Conservation (phyloP, 2,888 invertebrate genomes). For the Nudaria mundana region DNA sequence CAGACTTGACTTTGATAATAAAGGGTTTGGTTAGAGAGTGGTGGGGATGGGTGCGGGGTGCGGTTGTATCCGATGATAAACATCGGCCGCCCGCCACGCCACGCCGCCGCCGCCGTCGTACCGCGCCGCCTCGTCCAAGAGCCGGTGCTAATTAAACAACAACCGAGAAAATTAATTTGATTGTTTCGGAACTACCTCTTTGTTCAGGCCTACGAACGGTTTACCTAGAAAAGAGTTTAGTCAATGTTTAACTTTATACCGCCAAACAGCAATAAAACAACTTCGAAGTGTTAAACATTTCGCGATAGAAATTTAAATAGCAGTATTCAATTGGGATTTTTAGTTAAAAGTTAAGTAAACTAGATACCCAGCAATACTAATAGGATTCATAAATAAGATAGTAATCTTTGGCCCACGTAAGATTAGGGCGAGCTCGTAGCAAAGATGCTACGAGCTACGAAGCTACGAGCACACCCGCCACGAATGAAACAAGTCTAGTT, state of each 20-base stretch:
- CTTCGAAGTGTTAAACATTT: neutral
- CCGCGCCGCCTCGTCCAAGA: too few species aligned
- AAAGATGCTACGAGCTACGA: too few species aligned
- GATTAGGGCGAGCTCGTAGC: too few species aligned
- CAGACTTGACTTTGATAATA: conserved; percentile 77
- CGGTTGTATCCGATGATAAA: conserved; percentile 80
- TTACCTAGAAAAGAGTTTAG: conserved; percentile 68
- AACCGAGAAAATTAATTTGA: conserved; percentile 80
- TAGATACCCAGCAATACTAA: neutral
- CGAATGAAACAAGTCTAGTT: conserved; percentile 14
- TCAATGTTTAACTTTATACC: conserved; percentile 38
- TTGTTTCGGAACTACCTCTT: conserved; percentile 76
- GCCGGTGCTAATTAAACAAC: conserved; percentile 79
- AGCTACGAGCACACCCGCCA: conserved; percentile 16
- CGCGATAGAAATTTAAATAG: conserved; percentile 17
- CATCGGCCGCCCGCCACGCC: conserved; percentile 74
- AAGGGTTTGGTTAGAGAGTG: conserved; percentile 67
- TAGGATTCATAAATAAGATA: neutral
- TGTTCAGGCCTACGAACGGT: conserved; percentile 61
- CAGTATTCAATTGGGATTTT: too few species aligned
- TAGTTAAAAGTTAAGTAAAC: too few species aligned
- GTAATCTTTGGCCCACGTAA: too few species aligned
- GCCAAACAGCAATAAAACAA: conserved; percentile 57
- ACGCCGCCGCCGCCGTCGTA: conserved; percentile 73
- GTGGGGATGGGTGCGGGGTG: conserved; percentile 41